Evolutionary conservation across 1,140 invertebrate genomes (phyloP), one percentile per base, ranked within the genome.

Genomic region (Meloidogyne exigua): DNA sequence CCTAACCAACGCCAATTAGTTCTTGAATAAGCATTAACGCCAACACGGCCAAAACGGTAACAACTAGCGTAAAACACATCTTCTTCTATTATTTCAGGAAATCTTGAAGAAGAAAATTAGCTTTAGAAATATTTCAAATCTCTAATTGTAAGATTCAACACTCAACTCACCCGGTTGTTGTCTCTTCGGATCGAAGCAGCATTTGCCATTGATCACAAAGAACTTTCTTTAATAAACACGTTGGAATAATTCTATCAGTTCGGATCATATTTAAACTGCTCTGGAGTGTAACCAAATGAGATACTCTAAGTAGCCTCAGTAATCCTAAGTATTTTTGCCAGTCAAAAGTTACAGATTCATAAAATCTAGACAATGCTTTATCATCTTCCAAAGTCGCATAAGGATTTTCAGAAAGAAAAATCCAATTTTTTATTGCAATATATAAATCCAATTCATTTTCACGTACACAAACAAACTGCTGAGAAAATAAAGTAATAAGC

Each of bases 381-480:
- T 74, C 72, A 49, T 74, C 36, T 12, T n/a, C 32, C n/a, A 57
- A n/a, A n/a, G 9, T 23, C 2, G 42, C 62, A 36, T 66, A n/a
- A 18, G 72, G 57, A 64, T 12, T 15, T 57, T 57, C 49, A 21
- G 49, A n/a, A 15, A 57, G 49, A 15, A n/a, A 57, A 57, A 57
- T 57, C 49, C 49, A 57, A 57, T 57, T 72, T 28, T 63, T 81
- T 32, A 79, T 62, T 11, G 79, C 79, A 42, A 9, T 36, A 25
- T 79, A 79, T 4, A 79, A 28, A 64, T 79, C 78, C 68, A 49
- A 28, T 66, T 79, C 78, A 62, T 57, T 69, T 62, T 81, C 78
- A 13, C 26, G 28, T 23, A 79, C 79, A 39, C 78, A 79, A 25
- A 79, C 28, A 23, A 57, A 23, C 1, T 64, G 21, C 21, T 36